A percentile compares a stretch with the other conserved stretches of the same genome.
Evolutionary conservation across 2,113 vertebrate species (phyloP).

Genomic region (Bos javanicus): DNA sequence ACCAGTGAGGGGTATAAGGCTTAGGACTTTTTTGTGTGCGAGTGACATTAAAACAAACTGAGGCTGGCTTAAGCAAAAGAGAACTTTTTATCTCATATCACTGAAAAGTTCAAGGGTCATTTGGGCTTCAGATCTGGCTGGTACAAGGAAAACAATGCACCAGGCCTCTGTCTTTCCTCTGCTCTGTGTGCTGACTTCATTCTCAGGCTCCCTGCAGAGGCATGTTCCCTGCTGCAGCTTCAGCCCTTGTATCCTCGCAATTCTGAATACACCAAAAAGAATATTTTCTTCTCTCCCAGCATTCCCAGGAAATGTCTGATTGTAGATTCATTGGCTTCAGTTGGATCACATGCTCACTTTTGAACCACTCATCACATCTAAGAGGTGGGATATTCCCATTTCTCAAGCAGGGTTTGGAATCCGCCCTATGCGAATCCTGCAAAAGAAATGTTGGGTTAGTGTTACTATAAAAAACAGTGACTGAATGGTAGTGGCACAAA

Average conservation of each 20-base stretch:
- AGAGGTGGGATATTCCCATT: not conserved
- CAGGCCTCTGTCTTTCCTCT: not conserved
- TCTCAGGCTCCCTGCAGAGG: not conserved
- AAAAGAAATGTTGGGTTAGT: not conserved
- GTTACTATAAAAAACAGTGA: not conserved
- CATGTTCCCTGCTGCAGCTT: not conserved
- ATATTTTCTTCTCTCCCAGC: not conserved
- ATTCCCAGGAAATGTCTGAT: not conserved
- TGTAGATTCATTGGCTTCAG: not conserved
- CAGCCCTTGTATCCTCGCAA: not conserved
- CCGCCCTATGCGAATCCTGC: not conserved
- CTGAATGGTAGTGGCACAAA: not conserved
- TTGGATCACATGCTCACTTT: not conserved
- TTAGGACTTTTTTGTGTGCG: not conserved
- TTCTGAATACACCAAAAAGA: not conserved
- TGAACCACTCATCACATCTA: not conserved
- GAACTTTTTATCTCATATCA: not conserved
- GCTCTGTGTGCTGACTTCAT: not conserved
- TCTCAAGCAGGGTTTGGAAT: not conserved
- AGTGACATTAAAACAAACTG: not conserved
- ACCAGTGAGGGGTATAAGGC: not conserved
- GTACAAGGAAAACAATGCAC: not conserved
- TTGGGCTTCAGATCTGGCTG: not conserved
- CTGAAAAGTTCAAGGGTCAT: not conserved
- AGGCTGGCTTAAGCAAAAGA: not conserved